phyloP scores from a whole-genome alignment of 2,888 invertebrate species.

The Zonitis immaculata region DNA sequence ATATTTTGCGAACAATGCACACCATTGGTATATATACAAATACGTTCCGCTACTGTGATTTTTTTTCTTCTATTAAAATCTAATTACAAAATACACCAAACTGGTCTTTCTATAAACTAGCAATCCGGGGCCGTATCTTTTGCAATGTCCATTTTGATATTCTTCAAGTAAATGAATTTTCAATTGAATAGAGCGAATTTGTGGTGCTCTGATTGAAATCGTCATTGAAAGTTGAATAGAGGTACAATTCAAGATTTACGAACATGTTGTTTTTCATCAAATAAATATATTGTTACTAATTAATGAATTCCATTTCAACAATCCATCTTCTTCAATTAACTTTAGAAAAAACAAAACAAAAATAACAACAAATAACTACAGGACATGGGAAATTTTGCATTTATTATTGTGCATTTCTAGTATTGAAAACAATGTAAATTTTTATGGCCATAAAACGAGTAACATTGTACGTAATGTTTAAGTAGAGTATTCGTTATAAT shows the following conservation, averaged over 20 bases:
- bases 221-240: constrained; percentile 17
- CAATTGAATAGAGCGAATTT: constrained; percentile 14
- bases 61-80: neutral
- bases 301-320: constrained; percentile 3
- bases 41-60: neutral
- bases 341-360: too few relatives aligned
- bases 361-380: too few relatives aligned
- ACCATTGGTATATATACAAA: neutral
- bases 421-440: neutral
- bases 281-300: constrained; percentile 13
- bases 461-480: too few relatives aligned
- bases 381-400: too few relatives aligned
- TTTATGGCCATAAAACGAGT: neutral
- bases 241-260: constrained; percentile 9
- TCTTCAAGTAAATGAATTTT: constrained; percentile 17
- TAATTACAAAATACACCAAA: neutral
- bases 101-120: too few relatives aligned
- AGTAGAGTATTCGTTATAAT: too few relatives aligned
- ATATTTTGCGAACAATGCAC: neutral
- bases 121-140: constrained; percentile 8
- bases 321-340: neutral
- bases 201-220: constrained; percentile 17
- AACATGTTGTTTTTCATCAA: constrained; percentile 7
- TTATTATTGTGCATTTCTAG: too few relatives aligned
- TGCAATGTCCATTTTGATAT: constrained; percentile 9